These are phyloP conservation scores for Alentia gelatinosa DNA, from an alignment of 2,888 invertebrate species.

Conservation along the genomic window DNA sequence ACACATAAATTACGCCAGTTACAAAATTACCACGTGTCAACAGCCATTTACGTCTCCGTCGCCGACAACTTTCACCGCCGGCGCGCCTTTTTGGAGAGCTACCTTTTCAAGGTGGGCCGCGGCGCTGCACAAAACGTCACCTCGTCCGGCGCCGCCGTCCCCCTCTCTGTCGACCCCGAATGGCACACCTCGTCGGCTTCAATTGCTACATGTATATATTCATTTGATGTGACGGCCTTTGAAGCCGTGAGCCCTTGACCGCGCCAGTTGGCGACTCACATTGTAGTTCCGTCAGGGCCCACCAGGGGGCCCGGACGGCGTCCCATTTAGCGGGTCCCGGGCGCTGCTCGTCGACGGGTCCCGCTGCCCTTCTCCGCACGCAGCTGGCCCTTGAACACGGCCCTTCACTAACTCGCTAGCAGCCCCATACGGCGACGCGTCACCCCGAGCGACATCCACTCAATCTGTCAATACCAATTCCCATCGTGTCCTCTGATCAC, in stretches of 20 bases:
- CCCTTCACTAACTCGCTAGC: slow-evolving; percentile 31
- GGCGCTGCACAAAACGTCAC: background rate
- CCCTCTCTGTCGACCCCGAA: background rate
- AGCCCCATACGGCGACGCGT: slow-evolving; percentile 24
- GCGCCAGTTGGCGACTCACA: slow-evolving; percentile 15
- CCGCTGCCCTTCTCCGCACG: background rate
- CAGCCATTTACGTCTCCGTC: slow-evolving; percentile 13
- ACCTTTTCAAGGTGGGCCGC: slow-evolving; percentile 2
- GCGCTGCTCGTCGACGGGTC: background rate
- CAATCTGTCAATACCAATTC: slow-evolving; percentile 27
- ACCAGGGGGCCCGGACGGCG: slow-evolving; percentile 12
- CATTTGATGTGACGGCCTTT: slow-evolving; percentile 50
- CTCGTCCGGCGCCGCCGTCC: background rate
- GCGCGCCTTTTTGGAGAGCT: background rate
- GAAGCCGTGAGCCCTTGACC: slow-evolving; percentile 42
- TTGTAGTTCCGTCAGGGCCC: background rate
- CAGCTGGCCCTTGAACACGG: slow-evolving; percentile 41
- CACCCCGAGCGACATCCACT: background rate
- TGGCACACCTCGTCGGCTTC: background rate
- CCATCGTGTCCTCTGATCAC: slow-evolving; percentile 13
- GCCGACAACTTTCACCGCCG: slow-evolving; percentile 19
- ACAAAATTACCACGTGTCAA: slow-evolving; percentile 51
- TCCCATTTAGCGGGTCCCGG: background rate
- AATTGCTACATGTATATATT: slow-evolving; percentile 54
- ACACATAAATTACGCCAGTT: slow-evolving; percentile 48